Evolutionary conservation across 2,113 vertebrate species (phyloP).

Genomic region (Gymnobelideus leadbeateri): DNA sequence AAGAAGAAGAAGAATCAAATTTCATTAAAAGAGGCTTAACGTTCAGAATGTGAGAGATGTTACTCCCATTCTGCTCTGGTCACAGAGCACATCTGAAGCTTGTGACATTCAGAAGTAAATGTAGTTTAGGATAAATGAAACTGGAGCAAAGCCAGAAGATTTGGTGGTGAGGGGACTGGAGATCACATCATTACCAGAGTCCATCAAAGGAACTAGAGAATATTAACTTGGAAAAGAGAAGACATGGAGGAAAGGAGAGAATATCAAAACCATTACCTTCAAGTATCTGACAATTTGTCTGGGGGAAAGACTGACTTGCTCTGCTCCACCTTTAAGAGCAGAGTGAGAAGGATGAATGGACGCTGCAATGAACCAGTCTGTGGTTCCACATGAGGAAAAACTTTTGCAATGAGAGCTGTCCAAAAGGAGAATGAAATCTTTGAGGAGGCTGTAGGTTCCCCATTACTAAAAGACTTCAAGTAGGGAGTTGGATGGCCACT

Average conservation of each 20-base stretch:
- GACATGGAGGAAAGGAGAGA: neutral
- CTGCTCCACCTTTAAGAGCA: neutral
- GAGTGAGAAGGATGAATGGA: neutral
- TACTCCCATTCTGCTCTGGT: neutral
- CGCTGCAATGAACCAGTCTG: neutral
- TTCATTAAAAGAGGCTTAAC: neutral
- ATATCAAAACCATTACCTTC: neutral
- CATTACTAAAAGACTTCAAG: neutral
- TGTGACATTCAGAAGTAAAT: neutral
- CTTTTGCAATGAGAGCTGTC: neutral
- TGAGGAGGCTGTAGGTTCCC: neutral
- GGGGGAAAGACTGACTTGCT: neutral
- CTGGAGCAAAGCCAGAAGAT: neutral
- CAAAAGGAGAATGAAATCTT: neutral
- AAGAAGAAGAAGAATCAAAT: neutral
- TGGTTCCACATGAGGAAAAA: neutral
- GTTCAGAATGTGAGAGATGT: neutral
- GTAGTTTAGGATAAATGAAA: neutral
- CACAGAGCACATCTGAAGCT: neutral
- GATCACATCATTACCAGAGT: neutral
- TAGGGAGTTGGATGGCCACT: neutral
- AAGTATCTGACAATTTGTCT: neutral
- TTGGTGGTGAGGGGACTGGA: neutral
- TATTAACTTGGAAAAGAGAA: neutral
- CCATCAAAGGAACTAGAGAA: neutral